Percentiles rank a stretch among this genome's conserved stretches.
Evolutionary conservation across 2,888 invertebrate species (phyloP).

Genomic region (Oasisia sp.): DNA sequence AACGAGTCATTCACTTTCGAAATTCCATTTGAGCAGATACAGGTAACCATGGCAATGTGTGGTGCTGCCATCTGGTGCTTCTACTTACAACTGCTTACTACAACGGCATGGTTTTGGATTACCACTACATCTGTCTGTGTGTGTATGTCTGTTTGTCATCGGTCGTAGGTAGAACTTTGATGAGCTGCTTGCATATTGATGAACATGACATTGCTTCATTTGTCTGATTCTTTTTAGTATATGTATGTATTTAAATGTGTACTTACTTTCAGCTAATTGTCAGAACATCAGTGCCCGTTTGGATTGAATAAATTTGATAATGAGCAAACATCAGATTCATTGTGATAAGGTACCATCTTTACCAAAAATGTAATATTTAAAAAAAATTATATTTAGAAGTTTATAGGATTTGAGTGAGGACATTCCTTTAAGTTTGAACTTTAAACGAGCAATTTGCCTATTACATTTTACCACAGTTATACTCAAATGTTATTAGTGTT

Average conservation of each 20-base stretch:
- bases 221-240: neutral
- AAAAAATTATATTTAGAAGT: neutral
- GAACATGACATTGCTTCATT: neutral
- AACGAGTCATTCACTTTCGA: constrained; percentile 99
- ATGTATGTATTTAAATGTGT: neutral
- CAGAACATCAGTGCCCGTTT: neutral
- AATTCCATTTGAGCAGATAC: constrained; percentile 99
- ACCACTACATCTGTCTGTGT: neutral
- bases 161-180: neutral
- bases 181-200: neutral
- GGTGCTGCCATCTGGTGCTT: constrained; percentile 17
- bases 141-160: neutral
- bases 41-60: constrained; percentile 74
- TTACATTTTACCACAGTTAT: neutral
- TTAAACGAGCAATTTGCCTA: neutral
- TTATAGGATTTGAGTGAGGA: neutral
- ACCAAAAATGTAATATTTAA: neutral
- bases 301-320: too few relatives aligned
- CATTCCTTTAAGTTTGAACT: neutral
- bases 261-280: neutral
- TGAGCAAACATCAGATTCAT: neutral
- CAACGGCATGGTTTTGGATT: constrained; percentile 13
- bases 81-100: constrained; percentile 5
- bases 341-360: neutral
- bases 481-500: neutral